Percentiles rank a stretch among this genome's conserved stretches.
Conservation (phyloP, 2,797 vertebrate species). For the Phyllotis vaccarum region DNA sequence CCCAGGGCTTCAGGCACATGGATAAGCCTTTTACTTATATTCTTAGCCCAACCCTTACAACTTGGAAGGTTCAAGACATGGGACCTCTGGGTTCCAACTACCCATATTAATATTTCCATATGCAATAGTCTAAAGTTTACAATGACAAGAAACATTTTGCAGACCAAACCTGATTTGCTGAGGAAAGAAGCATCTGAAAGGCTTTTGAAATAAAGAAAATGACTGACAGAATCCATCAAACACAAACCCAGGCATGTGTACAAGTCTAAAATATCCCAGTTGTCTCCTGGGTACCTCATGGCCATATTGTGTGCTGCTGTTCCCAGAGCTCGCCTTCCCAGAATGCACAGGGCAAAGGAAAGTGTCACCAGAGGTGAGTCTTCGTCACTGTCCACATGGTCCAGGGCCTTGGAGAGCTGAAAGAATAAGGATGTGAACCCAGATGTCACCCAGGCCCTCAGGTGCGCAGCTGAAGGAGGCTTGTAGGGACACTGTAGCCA, state of each 20-base stretch:
- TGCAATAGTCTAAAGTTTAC: not conserved
- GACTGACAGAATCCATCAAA: not conserved
- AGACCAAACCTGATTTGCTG: too few relatives aligned
- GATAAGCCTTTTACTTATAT: not conserved
- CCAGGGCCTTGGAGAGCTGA: slow-evolving; percentile 89
- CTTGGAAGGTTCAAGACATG: not conserved
- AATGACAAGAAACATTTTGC: not conserved
- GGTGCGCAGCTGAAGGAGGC: fast-evolving
- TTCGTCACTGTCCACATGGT: slow-evolving; percentile 95
- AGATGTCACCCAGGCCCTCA: not conserved
- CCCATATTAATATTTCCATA: not conserved
- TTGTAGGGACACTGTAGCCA: fast-evolving
- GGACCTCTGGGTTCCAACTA: not conserved
- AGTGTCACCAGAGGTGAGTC: slow-evolving; percentile 96
- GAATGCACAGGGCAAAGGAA: slow-evolving; percentile 95
- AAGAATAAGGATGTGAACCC: slow-evolving; percentile 51
- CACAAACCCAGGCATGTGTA: fast-evolving
- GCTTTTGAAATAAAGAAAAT: not conserved
- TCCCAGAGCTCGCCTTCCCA: slow-evolving; percentile 95
- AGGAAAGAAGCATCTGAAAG: not conserved
- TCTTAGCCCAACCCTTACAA: not conserved
- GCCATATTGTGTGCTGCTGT: slow-evolving; percentile 97
- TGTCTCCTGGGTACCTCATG: slow-evolving; percentile 90
- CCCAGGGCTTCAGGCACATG: not conserved
- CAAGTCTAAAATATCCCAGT: too few relatives aligned